Evolutionary conservation across 2,888 invertebrate genomes (phyloP).

Genomic region (Heliconius erato): DNA sequence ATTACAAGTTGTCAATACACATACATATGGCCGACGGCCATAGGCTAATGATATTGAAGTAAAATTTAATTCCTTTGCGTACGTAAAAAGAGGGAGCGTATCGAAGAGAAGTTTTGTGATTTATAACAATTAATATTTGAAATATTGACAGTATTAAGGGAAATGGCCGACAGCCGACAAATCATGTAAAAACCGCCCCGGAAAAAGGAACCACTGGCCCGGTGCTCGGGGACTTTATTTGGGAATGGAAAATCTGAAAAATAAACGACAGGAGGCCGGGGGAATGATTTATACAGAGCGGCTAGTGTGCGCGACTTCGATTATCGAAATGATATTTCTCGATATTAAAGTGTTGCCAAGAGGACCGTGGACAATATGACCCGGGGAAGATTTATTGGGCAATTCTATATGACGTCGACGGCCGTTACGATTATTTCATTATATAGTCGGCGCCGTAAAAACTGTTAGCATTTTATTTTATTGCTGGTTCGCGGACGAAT

Average conservation of each 20-base stretch:
- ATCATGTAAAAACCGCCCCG: constrained; percentile 85
- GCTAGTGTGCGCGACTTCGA: constrained; percentile 79
- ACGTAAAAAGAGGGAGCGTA: constrained; percentile 69
- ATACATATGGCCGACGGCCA: constrained; percentile 61
- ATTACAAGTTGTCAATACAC: constrained; percentile 52
- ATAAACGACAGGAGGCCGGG: constrained; percentile 81
- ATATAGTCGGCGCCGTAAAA: constrained; percentile 85
- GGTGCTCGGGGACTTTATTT: constrained; percentile 84
- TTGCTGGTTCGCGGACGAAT: constrained; percentile 75
- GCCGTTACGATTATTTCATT: constrained; percentile 86
- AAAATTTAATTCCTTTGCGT: constrained; percentile 76
- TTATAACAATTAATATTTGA: constrained; percentile 86
- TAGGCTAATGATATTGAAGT: constrained; percentile 72
- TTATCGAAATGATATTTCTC: constrained; percentile 85
- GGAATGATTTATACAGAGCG: constrained; percentile 80
- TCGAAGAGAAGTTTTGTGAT: constrained; percentile 76
- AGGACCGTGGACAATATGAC: constrained; percentile 85
- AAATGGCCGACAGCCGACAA: constrained; percentile 84
- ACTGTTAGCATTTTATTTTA: constrained; percentile 84
- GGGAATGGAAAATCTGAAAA: constrained; percentile 86
- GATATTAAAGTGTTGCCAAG: constrained; percentile 86
- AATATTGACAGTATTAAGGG: constrained; percentile 86
- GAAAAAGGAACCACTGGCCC: constrained; percentile 84
- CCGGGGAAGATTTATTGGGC: constrained; percentile 84
- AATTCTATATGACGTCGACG: constrained; percentile 82